These are phyloP conservation scores for Aythya fuligula DNA, from an alignment of 2,797 vertebrate genomes.

Conservation along the genomic window DNA sequence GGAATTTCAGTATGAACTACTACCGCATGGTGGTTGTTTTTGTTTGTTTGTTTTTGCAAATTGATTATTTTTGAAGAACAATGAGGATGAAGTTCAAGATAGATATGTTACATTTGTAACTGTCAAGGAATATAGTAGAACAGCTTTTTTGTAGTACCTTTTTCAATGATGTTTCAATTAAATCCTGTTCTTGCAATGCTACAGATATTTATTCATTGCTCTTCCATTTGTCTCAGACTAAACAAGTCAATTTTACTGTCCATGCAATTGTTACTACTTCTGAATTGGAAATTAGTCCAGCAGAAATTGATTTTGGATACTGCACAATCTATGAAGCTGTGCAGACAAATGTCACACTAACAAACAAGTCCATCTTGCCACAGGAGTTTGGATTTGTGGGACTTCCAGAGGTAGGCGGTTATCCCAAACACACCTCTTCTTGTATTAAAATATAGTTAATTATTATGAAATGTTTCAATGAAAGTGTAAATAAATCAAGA, in stretches of 20 bases:
- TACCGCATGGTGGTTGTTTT: neutral
- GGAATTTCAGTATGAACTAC: neutral
- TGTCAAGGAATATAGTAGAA: neutral
- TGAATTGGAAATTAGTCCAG: slow-evolving; percentile 84
- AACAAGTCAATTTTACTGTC: slow-evolving; percentile 81
- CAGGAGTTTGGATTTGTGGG: slow-evolving; percentile 91
- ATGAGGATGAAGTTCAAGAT: neutral
- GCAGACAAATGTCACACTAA: slow-evolving; percentile 77
- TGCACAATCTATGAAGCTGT: slow-evolving; percentile 88
- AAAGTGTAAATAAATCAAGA: neutral
- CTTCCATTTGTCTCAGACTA: slow-evolving; percentile 76
- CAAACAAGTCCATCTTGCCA: slow-evolving; percentile 88
- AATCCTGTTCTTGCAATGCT: neutral
- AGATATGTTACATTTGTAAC: neutral
- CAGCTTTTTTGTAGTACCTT: neutral
- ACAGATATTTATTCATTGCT: neutral
- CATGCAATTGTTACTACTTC: slow-evolving; percentile 89
- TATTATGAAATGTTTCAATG: neutral
- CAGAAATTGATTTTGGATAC: slow-evolving; percentile 85
- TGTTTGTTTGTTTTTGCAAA: no score
- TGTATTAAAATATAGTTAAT: neutral
- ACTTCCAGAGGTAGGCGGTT: slow-evolving; percentile 84
- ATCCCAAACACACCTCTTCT: neutral
- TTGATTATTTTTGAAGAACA: neutral
- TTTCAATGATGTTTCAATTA: neutral